These are phyloP conservation scores for Myotis yumanensis DNA, from an alignment of 2,113 vertebrate species.

Conservation along the genomic window DNA sequence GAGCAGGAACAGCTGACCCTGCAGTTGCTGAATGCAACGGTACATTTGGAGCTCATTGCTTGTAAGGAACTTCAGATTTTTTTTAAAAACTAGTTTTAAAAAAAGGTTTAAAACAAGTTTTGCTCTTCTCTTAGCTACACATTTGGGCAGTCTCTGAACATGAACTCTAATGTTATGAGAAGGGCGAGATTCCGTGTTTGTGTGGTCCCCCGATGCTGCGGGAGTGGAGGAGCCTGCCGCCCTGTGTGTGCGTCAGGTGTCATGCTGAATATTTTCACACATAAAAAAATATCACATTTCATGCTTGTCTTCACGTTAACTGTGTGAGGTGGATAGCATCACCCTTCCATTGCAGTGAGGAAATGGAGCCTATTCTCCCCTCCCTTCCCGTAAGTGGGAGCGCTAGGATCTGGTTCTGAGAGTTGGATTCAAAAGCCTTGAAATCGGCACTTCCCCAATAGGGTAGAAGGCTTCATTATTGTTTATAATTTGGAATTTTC, in stretches of 20 bases:
- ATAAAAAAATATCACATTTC: not conserved
- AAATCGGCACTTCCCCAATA: not conserved
- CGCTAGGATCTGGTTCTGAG: not conserved
- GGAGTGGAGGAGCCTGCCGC: not conserved
- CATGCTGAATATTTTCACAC: not conserved
- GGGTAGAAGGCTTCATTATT: not conserved
- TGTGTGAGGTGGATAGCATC: not conserved
- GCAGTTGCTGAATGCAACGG: not conserved
- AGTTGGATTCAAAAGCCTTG: not conserved
- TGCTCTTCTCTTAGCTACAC: not conserved
- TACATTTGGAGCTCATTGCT: not conserved
- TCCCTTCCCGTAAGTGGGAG: not conserved
- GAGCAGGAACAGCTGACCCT: not conserved
- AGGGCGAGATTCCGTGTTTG: not conserved
- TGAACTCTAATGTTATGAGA: not conserved
- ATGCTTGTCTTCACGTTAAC: not conserved
- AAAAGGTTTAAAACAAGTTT: not conserved
- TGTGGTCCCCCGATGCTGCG: not conserved
- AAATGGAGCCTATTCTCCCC: not conserved
- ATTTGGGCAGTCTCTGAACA: not conserved
- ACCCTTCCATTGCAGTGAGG: not conserved
- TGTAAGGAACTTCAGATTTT: not conserved
- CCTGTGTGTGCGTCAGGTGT: not conserved
- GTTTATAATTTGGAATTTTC: constrained; percentile 23
- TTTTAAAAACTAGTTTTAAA: not conserved